Evolutionary conservation across 2,888 invertebrate genomes (phyloP).

Genomic region (Tenthredo mesomela): DNA sequence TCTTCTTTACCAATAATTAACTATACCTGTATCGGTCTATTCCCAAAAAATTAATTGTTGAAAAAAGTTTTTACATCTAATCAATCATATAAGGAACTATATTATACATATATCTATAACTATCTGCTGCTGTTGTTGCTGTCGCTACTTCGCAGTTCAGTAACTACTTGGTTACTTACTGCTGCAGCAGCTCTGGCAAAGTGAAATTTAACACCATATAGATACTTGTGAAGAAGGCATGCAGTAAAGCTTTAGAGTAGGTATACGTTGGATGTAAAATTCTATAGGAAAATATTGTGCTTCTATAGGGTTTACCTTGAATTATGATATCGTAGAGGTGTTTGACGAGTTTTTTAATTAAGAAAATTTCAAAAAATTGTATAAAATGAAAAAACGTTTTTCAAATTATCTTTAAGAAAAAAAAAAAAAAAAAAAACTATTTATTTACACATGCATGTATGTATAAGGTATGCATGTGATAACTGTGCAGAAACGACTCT

Average conservation of each 20-base stretch:
- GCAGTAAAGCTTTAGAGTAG: not conserved
- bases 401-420: no score
- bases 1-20: no score
- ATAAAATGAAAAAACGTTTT: no score
- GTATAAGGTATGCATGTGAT: not conserved
- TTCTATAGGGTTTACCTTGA: not conserved
- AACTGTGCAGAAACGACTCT: not conserved
- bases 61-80: not conserved
- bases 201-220: not conserved
- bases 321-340: no score
- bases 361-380: no score
- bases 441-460: not conserved
- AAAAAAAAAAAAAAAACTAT: not conserved
- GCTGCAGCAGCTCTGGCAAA: not conserved
- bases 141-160: not conserved
- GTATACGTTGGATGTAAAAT: not conserved
- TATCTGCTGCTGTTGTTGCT: not conserved
- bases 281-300: not conserved
- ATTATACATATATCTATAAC: not conserved
- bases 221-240: not conserved
- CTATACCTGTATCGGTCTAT: no score
- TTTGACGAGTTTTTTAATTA: no score
- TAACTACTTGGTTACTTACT: not conserved
- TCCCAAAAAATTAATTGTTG: not conserved
- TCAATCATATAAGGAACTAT: not conserved